Percentiles rank a stretch among this genome's conserved stretches.
Conservation (phyloP, 2,888 invertebrate genomes). For the Drosophila paramelanica region DNA sequence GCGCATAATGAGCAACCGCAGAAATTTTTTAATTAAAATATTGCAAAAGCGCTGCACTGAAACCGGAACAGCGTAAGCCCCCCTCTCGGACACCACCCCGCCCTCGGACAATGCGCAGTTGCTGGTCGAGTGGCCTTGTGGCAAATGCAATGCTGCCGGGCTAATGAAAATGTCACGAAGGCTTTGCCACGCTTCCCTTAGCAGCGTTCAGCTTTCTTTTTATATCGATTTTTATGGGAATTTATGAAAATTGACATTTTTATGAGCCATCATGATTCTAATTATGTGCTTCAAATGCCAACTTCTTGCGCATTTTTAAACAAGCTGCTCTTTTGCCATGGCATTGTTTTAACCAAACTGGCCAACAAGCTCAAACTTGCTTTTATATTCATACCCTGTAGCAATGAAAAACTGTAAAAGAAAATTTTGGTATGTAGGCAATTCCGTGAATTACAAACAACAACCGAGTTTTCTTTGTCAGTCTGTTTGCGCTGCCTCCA, state of each 20-base stretch:
- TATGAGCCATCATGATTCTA: slow-evolving; percentile 60
- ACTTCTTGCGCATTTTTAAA: not conserved
- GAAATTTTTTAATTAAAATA: slow-evolving; percentile 76
- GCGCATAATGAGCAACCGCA: slow-evolving; percentile 57
- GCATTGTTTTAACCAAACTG: not conserved
- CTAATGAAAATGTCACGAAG: slow-evolving; percentile 72
- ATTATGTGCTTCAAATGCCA: slow-evolving; percentile 51
- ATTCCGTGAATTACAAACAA: too few relatives aligned
- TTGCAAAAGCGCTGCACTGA: slow-evolving; percentile 44
- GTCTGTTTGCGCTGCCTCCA: too few relatives aligned
- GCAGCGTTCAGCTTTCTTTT: slow-evolving; percentile 22
- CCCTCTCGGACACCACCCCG: not conserved
- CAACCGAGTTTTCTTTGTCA: too few relatives aligned
- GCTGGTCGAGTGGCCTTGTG: slow-evolving; percentile 35
- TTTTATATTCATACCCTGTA: not conserved
- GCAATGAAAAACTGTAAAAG: not conserved
- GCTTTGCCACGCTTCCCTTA: slow-evolving; percentile 39
- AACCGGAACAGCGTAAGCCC: slow-evolving; percentile 17
- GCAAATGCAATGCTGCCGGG: slow-evolving; percentile 42
- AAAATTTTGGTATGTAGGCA: too few relatives aligned
- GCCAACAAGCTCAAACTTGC: too few relatives aligned
- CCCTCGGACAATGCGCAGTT: slow-evolving; percentile 8
- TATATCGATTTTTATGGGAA: slow-evolving; percentile 45
- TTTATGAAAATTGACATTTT: slow-evolving; percentile 76
- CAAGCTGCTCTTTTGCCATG: not conserved